Base-by-base conservation (phyloP, 1,140 invertebrate genomes). In the Hydropsyche tenuis region DNA sequence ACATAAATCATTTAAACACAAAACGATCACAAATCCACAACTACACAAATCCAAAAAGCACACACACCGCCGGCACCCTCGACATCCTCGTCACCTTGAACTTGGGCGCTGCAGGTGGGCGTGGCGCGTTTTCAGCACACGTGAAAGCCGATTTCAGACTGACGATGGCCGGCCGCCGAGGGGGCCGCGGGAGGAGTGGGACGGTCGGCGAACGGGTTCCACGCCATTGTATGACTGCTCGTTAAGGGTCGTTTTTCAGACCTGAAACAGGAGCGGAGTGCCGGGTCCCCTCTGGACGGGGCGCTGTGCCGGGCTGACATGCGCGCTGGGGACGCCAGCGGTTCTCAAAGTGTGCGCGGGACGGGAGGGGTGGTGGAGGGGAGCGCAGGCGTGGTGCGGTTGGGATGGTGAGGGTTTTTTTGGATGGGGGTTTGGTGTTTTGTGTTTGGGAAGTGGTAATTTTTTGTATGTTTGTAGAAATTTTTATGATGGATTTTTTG, bases 191-290 rank as follows among this genome's bases (percentile, higher is more conserved):
- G 3, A 37, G 3, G 30, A 37, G 3, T 37, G 30, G 30, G 9
- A 9, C 30, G 3, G 9, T 51, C 14, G 16, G 22, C 45, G 65
- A 9, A 37, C 9, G 30, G n/a, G n/a, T n/a, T n/a, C n/a, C 43
- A 16, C 20, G 30, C 37, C 37, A 46, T 66, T 42, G 11, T 43
- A 43, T 30, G 65, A 68, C 65, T 51, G 65, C 46, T 68, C 65
- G 65, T 68, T 23, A 48, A 51, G 65, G 65, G 65, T 22, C 22
- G 65, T 46, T 68, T 68, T 68, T 68, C 65, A 68, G 65, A 68
- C 43, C 65, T 68, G 65, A 68, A 68, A 65, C 63, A 43, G 30
- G 42, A 65, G 63, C n/a, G 63, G 20, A 37, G 3, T 48, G 53
- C 7, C 20, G 9, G 30, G 6, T 18, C 11, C 53, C 16, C 2